These are phyloP conservation scores for Dione vanillae DNA, from an alignment of 2,888 invertebrate genomes.

Conservation along the genomic window DNA sequence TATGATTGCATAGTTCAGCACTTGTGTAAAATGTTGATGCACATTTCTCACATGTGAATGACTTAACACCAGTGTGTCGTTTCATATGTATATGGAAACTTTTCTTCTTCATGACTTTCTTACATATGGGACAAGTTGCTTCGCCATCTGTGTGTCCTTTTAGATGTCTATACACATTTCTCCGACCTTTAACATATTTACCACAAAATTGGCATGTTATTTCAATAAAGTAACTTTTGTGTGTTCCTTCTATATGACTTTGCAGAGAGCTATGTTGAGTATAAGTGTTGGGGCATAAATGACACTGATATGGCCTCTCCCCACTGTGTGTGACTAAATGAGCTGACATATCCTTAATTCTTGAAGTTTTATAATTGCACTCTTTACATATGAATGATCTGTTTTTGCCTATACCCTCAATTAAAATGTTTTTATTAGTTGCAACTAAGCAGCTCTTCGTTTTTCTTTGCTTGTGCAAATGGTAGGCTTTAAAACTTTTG, in stretches of 20 bases:
- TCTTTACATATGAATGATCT: constrained; percentile 61
- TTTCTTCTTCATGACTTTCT: constrained; percentile 57
- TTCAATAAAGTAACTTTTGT: constrained; percentile 58
- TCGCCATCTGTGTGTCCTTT: constrained; percentile 52
- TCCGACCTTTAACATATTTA: constrained; percentile 62
- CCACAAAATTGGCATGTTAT: constrained; percentile 70
- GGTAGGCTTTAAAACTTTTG: constrained; percentile 57
- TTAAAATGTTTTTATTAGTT: constrained; percentile 47
- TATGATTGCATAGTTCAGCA: constrained; percentile 67
- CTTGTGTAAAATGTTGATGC: constrained; percentile 64
- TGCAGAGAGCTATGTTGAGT: constrained; percentile 64
- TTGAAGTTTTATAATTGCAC: constrained; percentile 61
- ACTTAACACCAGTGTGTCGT: constrained; percentile 63
- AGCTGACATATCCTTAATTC: constrained; percentile 60
- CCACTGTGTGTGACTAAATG: constrained; percentile 66
- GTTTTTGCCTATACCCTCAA: constrained; percentile 61
- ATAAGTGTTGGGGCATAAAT: constrained; percentile 60
- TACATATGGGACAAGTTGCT: constrained; percentile 59
- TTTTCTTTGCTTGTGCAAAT: constrained; percentile 54
- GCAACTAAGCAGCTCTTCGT: constrained; percentile 53
- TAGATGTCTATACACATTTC: constrained; percentile 61
- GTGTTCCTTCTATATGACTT: constrained; percentile 61
- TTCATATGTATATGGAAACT: constrained; percentile 59
- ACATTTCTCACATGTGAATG: constrained; percentile 68
- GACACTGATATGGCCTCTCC: constrained; percentile 62